Conservation (phyloP, 2,113 vertebrate species). For the Ornithorhynchus anatinus region DNA sequence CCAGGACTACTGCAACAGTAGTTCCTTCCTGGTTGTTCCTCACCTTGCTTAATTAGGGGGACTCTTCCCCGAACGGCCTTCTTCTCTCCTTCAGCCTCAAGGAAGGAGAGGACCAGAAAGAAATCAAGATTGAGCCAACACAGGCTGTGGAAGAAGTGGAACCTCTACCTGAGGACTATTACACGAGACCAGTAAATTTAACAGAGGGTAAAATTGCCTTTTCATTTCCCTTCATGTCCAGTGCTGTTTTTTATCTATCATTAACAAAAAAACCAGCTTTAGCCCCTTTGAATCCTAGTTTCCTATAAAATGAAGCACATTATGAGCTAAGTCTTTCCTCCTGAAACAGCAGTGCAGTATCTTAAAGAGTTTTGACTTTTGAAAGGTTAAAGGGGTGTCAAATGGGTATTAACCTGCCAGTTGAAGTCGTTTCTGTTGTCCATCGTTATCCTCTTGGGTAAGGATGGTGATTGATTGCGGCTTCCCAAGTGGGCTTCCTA, state of each 20-base stretch:
- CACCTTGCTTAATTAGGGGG: not conserved
- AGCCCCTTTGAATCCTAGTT: not conserved
- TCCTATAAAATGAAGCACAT: not conserved
- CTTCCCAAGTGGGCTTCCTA: not conserved
- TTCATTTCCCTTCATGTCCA: not conserved
- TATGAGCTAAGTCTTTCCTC: not conserved
- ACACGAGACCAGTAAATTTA: conserved; percentile 89
- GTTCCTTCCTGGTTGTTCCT: not conserved
- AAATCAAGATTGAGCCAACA: conserved; percentile 92
- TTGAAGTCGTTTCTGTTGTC: too few relatives aligned
- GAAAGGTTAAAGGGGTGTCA: not conserved
- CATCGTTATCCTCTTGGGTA: too few relatives aligned
- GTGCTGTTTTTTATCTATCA: not conserved
- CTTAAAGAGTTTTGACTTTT: not conserved
- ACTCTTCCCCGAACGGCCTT: not conserved
- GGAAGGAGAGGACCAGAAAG: conserved; percentile 96
- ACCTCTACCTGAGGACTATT: conserved; percentile 95
- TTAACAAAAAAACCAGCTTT: not conserved
- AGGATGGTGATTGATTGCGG: too few relatives aligned
- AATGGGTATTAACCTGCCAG: too few relatives aligned
- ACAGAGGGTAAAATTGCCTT: conserved; percentile 83
- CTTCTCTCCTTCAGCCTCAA: conserved; percentile 80
- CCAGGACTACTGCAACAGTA: not conserved
- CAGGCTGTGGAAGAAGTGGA: conserved; percentile 95
- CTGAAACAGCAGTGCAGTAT: conserved; percentile 11